Base-by-base conservation (phyloP, 2,888 invertebrate genomes). In the Hermaeophaga mercurialis region DNA sequence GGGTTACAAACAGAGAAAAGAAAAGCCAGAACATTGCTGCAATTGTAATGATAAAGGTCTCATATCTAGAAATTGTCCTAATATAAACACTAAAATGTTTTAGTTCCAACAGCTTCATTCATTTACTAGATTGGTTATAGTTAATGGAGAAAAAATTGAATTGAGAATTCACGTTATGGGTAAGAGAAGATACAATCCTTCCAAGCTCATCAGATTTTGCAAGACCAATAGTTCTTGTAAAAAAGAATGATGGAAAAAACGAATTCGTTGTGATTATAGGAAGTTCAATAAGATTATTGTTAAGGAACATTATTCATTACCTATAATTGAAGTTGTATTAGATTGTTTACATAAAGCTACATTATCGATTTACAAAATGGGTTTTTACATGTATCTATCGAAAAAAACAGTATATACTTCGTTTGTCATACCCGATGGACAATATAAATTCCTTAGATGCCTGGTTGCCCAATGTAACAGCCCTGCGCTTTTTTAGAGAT, bases 391-490 rank as follows among this genome's bases (percentile, higher is more conserved):
- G 72, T 75, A 9, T 56, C 56, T 2, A 59, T 76, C 1, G 66
- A 69, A n/a, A 49, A 56, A 41, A 33, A 17, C 14, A 59, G 54
- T 19, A 38, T 75, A 74, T 48, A 75, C 75, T 0, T 58, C 77
- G 0, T 78, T 77, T 62, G 73, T 76, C 2, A 73, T 70, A 7
- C 73, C 63, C 4, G 64, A 66, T 59, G 73, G 74, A 12, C 77
- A 74, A 36, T 77, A 64, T 62, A 75, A 78, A 61, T 75, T 78
- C 58, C 43, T 69, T 12, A 69, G 62, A 59, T 68, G 70, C 38
- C 78, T 76, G 0, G 79, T 78, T 67, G 78, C 77, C 3, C 49
- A 77, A 3, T 73, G 59, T 39, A 58, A 55, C 15, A 41, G 46
- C 19, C 58, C 58, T 9, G 34, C 39, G 9, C 47, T 52, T 3